Base-by-base conservation (phyloP, 2,888 invertebrate species). In the Papilio elwesi region DNA sequence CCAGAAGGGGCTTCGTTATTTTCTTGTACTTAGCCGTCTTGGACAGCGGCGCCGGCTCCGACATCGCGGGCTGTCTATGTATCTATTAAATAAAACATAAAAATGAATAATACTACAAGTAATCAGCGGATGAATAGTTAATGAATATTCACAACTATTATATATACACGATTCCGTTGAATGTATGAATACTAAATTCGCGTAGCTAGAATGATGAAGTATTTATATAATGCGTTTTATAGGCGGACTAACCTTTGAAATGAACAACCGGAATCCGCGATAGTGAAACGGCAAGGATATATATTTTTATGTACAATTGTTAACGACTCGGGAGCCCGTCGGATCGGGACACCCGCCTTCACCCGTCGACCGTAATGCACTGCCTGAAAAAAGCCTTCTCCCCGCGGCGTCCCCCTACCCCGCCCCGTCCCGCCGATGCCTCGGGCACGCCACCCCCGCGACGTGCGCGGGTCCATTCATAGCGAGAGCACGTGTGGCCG, bases 21-120 rank as follows among this genome's bases (percentile, higher is more conserved):
- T 97, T 97, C 84, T 97, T 95, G 87, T 97, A 97, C 85, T 97
- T 97, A 79, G 97, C 96, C 59, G 97, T 97, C 81, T 97, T 95
- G 66, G 97, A 97, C 82, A 97, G 94, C 59, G 97, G 97, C 15
- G 93, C 93, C 38, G 92, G 92, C 65, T 93, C 93, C 76, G 88
- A 83, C 43, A 90, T 89, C 92, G 90, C 95, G 87, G 94, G 72
- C 16, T 53, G 26, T 26, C 26, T 53, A 38, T 52, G 8, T 10
- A 66, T 49, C 68, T 68, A 51, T 62, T 51, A 52, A 59, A 68
- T 49, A 73, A 68, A 26, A 64, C 48, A 63, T 53, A 64, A 43
- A 57, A 13, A 66, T 71, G 43, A 71, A 66, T 66, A 59, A 43
- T 57, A 64, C 66, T 57, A 57, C 48, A 68, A 52, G 11, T 10